Base-by-base conservation (phyloP, 2,797 vertebrate species). In the Trematomus bernacchii region DNA sequence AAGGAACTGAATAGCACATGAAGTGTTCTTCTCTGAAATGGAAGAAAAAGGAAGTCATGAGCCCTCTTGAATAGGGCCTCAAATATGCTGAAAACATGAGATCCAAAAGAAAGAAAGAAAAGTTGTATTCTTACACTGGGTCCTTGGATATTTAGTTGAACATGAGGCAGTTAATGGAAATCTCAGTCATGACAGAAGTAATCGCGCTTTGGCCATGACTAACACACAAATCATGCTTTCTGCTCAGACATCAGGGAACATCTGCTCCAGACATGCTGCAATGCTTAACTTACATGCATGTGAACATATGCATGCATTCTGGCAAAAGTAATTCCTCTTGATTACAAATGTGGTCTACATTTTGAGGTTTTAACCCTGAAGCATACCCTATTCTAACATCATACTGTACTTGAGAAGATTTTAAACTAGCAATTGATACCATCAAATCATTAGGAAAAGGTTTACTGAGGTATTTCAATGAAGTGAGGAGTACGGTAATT, bases 151-250 rank as follows among this genome's bases (percentile, higher is more conserved):
- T 78, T 63, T 71, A 54, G 71, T 14, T 59, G 40, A 60, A 60
- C 50, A 70, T 50, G 12, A 76, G 61, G 70, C 19, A 16, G 23
- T 47, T 52, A 46, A 69, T 68, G 63, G 44, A 79, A 74, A 71
- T 71, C 51, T n/a, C 59, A 50, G 53, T 68, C 73, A 51, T 10
- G 42, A 9, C 52, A 78, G 75, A 40, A 65, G 46, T 83, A 64
- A 67, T 74, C 61, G 72, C 62, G 43, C 52, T 77, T 73, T 76
- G 64, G 42, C 74, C 60, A 62, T 58, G 58, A 84, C 71, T 71
- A 61, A 70, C 33, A 73, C 46, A 59, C 50, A 57, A 7, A 44
- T 46, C 50, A 69, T 75, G 52, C 21, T 72, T 61, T 65, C 60
- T 71, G 65, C 65, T 12, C 27, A 37, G 51, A 75, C 16, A n/a